Evolutionary conservation across 2,888 invertebrate species (phyloP).

Genomic region (Acanthosoma haemorrhoidale): DNA sequence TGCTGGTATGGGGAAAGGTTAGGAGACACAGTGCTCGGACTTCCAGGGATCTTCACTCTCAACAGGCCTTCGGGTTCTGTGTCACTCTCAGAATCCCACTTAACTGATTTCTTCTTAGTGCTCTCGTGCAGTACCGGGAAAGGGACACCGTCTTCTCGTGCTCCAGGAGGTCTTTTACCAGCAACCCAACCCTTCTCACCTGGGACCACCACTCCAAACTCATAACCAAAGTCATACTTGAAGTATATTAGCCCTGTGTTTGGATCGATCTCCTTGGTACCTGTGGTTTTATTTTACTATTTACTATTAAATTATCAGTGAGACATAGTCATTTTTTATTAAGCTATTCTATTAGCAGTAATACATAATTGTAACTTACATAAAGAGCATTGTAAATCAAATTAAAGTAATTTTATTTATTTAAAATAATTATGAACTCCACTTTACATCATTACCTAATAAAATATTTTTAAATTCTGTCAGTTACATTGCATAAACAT

Average conservation of each 20-base stretch:
- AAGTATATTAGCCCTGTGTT: slow-evolving; percentile 72
- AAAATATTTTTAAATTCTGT: no score
- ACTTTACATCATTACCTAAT: no score
- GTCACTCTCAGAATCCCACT: slow-evolving; percentile 59
- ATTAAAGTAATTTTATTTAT: no score
- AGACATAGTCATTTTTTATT: no score
- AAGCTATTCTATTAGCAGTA: no score
- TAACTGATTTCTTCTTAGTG: slow-evolving; percentile 51
- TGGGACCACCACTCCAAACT: slow-evolving; percentile 67
- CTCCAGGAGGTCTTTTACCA: slow-evolving; percentile 32
- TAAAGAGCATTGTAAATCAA: no score
- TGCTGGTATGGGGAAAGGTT: slow-evolving; percentile 52
- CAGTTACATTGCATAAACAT: no score
- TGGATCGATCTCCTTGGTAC: slow-evolving; percentile 70
- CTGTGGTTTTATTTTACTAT: slow-evolving; percentile 46
- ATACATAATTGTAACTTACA: no score
- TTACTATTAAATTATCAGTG: slow-evolving; percentile 34
- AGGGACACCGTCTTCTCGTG: slow-evolving; percentile 22
- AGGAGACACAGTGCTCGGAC: slow-evolving; percentile 47
- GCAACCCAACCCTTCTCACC: slow-evolving; percentile 41
- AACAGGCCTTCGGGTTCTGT: slow-evolving; percentile 54
- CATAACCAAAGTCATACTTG: slow-evolving; percentile 76
- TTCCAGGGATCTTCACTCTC: slow-evolving; percentile 43
- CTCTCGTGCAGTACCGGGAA: slow-evolving; percentile 57
- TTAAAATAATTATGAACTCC: no score